phyloP scores from a whole-genome alignment of 2,113 vertebrate species.

The Mohoua ochrocephala region DNA sequence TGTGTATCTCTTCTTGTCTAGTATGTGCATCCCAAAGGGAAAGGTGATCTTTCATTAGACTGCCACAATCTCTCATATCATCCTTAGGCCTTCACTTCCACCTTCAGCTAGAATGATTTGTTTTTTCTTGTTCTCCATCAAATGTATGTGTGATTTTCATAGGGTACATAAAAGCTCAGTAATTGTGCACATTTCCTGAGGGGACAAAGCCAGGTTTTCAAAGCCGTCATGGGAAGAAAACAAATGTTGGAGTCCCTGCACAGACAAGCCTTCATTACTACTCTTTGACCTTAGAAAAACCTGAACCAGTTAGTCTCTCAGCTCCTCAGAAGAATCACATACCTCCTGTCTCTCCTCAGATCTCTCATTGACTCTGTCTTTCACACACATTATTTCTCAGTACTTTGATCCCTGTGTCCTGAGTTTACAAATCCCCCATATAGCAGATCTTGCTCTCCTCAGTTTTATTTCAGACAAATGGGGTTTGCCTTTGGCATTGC shows the following conservation, averaged over 20 bases:
- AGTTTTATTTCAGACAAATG: not conserved
- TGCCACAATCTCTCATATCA: not conserved
- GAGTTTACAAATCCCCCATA: not conserved
- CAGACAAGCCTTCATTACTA: not conserved
- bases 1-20: not conserved
- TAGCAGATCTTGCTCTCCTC: not conserved
- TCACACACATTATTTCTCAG: not conserved
- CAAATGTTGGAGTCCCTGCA: not conserved
- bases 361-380: not conserved
- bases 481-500: not conserved
- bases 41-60: not conserved
- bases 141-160: not conserved
- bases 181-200: not conserved
- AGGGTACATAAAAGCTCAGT: not conserved
- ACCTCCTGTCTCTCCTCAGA: not conserved
- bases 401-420: not conserved
- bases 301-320: not conserved
- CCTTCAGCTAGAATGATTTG: not conserved
- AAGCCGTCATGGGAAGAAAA: not conserved
- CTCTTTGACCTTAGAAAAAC: not conserved
- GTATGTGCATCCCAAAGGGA: not conserved
- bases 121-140: not conserved
- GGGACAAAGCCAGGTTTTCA: not conserved
- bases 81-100: not conserved
- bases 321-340: not conserved